Conservation (phyloP, 2,888 invertebrate genomes). For the Prenolepis imparis region DNA sequence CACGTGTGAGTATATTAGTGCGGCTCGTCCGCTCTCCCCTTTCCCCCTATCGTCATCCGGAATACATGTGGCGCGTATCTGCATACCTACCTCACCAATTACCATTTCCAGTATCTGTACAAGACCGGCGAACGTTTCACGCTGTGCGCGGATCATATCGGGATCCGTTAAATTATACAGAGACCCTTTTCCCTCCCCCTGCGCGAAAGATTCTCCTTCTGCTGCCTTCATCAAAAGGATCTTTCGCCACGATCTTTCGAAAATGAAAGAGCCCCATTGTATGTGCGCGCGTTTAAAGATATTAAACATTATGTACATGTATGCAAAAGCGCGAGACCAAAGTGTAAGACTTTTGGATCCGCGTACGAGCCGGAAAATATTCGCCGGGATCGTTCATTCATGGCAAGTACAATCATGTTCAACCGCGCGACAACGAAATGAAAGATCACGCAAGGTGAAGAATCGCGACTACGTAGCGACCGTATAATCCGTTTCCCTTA, state of each 20-base stretch:
- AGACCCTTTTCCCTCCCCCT: background rate
- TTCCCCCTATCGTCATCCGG: constrained; percentile 63
- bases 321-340: background rate
- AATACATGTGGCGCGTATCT: constrained; percentile 81
- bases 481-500: constrained; percentile 52
- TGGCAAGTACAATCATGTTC: background rate
- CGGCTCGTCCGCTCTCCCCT: constrained; percentile 44
- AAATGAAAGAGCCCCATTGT: constrained; percentile 20
- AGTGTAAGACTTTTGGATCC: background rate
- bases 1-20: constrained; percentile 83
- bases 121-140: constrained; percentile 73
- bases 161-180: constrained; percentile 74
- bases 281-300: constrained; percentile 28
- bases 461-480: constrained; percentile 45
- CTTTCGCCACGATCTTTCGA: background rate
- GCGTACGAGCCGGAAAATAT: background rate
- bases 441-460: constrained; percentile 44
- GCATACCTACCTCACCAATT: constrained; percentile 82
- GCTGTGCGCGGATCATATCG: constrained; percentile 71
- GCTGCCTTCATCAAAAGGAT: background rate
- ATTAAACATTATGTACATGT: background rate
- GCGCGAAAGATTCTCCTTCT: too few species aligned
- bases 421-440: constrained; percentile 35
- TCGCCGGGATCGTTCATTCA: background rate
- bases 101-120: constrained; percentile 77